Percentiles rank a stretch among this genome's conserved stretches.
These are phyloP conservation scores for Rutilus rutilus DNA, from an alignment of 2,113 vertebrate genomes.

Conservation along the genomic window DNA sequence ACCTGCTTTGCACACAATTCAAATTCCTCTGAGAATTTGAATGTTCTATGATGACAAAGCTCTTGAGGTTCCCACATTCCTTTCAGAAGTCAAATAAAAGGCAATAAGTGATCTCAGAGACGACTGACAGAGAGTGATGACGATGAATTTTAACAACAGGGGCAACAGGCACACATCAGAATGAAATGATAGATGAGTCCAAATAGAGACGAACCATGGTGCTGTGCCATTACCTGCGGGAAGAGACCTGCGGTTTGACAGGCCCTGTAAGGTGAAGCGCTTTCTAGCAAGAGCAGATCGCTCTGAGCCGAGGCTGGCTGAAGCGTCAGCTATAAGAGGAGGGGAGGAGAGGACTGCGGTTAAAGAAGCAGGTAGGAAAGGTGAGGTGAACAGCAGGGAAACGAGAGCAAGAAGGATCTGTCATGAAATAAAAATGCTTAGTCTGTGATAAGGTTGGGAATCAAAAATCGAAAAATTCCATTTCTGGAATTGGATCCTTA, in stretches of 20 bases:
- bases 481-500: too few relatives aligned
- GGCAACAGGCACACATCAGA: conserved; percentile 14
- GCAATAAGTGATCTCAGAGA: not conserved
- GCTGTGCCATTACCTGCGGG: conserved; percentile 79
- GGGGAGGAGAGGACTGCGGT: conserved; percentile 59
- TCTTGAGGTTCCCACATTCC: conserved; percentile 6
- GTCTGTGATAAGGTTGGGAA: not conserved
- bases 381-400: not conserved
- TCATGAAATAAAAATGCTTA: not conserved
- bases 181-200: conserved; percentile 30
- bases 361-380: conserved; percentile 64
- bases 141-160: conserved; percentile 21
- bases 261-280: conserved; percentile 85
- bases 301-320: conserved; percentile 79
- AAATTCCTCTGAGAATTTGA: conserved; percentile 35
- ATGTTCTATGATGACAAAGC: conserved; percentile 24
- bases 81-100: conserved; percentile 36
- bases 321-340: conserved; percentile 79
- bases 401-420: not conserved
- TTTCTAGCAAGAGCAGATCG: conserved; percentile 81
- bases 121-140: conserved; percentile 30
- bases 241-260: conserved; percentile 84
- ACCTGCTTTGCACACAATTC: conserved; percentile 36
- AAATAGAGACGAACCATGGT: not conserved
- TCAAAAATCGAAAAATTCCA: too few relatives aligned